A percentile compares a stretch with the other conserved stretches of the same genome.
These are phyloP conservation scores for Mechanitis mazaeus DNA, from an alignment of 2,888 invertebrate genomes.

Conservation along the genomic window DNA sequence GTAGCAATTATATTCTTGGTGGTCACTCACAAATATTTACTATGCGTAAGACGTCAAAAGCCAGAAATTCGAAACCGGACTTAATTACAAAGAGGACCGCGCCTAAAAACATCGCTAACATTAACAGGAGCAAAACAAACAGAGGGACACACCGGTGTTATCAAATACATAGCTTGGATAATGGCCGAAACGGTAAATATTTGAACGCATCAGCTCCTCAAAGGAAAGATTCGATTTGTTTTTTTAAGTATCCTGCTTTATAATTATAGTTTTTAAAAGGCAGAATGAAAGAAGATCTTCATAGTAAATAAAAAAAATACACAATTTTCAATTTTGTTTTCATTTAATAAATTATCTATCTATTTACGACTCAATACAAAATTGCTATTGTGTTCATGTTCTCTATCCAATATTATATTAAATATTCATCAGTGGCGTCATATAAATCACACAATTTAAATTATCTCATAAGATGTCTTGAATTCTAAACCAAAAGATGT, in stretches of 20 bases:
- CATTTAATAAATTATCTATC: no score
- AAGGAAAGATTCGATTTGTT: slow-evolving; percentile 3
- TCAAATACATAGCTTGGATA: slow-evolving; percentile 61
- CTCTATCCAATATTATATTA: no score
- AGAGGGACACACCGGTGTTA: slow-evolving; percentile 54
- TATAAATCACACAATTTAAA: background rate
- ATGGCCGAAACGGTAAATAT: slow-evolving; percentile 69
- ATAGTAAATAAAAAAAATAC: background rate
- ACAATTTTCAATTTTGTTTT: no score
- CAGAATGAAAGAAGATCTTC: no score
- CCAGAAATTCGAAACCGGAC: slow-evolving; percentile 23
- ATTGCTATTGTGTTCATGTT: no score
- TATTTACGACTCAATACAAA: no score
- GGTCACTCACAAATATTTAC: slow-evolving; percentile 28
- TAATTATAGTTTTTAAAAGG: background rate
- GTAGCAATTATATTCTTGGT: slow-evolving; percentile 16
- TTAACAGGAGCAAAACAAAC: slow-evolving; percentile 25
- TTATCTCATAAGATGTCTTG: slow-evolving; percentile 3
- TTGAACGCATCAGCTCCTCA: slow-evolving; percentile 62
- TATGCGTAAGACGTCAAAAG: slow-evolving; percentile 18
- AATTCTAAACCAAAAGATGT: slow-evolving; percentile 10
- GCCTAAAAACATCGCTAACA: slow-evolving; percentile 23
- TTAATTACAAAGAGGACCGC: slow-evolving; percentile 28
- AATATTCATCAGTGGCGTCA: no score
- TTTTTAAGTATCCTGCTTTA: slow-evolving; percentile 1